These are phyloP conservation scores for Drosophila helvetica DNA, from an alignment of 2,888 invertebrate species.

Conservation along the genomic window DNA sequence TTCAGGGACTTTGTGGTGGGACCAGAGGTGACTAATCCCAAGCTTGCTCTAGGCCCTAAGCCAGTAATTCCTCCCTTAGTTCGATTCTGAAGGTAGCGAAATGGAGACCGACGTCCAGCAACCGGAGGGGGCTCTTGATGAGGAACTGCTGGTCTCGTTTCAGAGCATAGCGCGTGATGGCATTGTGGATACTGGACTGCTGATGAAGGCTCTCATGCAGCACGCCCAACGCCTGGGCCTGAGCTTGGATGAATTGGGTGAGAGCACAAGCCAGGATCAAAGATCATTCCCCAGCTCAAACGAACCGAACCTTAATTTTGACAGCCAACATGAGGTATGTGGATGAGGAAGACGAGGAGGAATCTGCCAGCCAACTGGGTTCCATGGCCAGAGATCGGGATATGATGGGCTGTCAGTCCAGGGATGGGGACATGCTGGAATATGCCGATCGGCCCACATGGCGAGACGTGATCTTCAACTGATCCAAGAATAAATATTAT, in stretches of 20 bases:
- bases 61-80: background rate
- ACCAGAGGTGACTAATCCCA: constrained; percentile 25
- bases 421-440: constrained; percentile 2
- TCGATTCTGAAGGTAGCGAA: constrained; percentile 5
- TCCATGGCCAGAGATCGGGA: constrained; percentile 4
- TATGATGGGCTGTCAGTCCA: background rate
- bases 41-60: too few relatives aligned
- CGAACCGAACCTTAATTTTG: too few relatives aligned
- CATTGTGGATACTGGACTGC: constrained; percentile 44
- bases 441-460: constrained; percentile 39
- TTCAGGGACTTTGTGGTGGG: constrained; percentile 70
- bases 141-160: constrained; percentile 23
- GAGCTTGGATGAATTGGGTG: constrained; percentile 55
- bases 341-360: constrained; percentile 1
- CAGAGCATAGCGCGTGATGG: constrained; percentile 45
- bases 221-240: constrained; percentile 61
- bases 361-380: constrained; percentile 14
- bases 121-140: constrained; percentile 1
- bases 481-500: constrained; percentile 10
- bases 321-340: constrained; percentile 8
- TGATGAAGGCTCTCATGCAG: constrained; percentile 51
- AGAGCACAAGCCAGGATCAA: background rate
- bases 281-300: too few relatives aligned
- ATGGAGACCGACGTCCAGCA: constrained; percentile 17
- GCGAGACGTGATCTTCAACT: constrained; percentile 62